These are phyloP conservation scores for Todiramphus chloris DNA, from an alignment of 2,113 vertebrate genomes.

Conservation along the genomic window DNA sequence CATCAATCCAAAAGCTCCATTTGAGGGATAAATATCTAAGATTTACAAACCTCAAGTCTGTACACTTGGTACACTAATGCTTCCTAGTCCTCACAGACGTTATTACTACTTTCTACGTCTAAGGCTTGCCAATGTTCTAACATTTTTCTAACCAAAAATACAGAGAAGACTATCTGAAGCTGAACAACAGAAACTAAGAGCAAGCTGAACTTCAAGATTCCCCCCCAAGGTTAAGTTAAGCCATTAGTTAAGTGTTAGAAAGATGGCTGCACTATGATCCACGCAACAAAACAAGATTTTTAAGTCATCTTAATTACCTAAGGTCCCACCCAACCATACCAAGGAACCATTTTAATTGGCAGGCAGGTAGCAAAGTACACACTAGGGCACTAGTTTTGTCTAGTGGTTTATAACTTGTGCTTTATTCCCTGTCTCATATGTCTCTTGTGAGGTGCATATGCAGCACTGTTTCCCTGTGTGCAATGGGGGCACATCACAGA, in stretches of 20 bases:
- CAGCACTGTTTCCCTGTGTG: accelerated
- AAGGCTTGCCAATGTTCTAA: background rate
- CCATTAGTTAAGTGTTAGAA: background rate
- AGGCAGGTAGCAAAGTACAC: background rate
- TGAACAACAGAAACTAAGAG: background rate
- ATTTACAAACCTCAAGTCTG: background rate
- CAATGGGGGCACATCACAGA: accelerated
- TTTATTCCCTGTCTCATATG: accelerated
- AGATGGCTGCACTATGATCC: background rate
- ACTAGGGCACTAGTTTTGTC: background rate
- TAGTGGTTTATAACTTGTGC: accelerated
- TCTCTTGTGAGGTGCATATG: accelerated
- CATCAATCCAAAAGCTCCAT: background rate
- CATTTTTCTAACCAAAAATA: background rate
- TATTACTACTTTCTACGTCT: background rate
- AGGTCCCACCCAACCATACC: background rate
- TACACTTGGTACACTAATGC: background rate
- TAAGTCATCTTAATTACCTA: background rate
- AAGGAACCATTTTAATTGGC: background rate
- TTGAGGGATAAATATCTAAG: background rate
- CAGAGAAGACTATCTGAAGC: background rate
- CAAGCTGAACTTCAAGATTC: background rate
- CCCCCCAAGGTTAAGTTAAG: background rate
- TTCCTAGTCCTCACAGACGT: background rate
- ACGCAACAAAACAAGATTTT: background rate